Evolutionary conservation across 1,140 invertebrate species (phyloP).

Genomic region (Araneus ventricosus): DNA sequence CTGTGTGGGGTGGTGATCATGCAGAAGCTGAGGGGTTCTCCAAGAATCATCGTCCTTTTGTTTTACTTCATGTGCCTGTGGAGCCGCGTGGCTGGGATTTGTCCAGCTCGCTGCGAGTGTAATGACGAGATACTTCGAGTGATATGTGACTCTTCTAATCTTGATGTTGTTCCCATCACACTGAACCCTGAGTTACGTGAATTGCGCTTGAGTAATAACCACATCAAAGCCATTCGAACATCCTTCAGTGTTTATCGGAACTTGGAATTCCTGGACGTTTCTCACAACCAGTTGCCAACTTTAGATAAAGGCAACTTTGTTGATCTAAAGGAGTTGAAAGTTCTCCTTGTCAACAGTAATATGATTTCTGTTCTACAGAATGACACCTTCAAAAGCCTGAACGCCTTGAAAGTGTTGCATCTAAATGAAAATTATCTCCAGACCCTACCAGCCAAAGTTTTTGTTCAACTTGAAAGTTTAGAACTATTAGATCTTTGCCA

Average conservation of each 20-base stretch:
- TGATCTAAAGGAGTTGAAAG: conserved; percentile 85
- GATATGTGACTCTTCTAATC: conserved; percentile 89
- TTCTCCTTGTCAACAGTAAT: conserved; percentile 77
- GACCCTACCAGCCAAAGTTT: conserved; percentile 87
- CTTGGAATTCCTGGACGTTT: conserved; percentile 90
- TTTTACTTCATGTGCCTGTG: conserved; percentile 71
- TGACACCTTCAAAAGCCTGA: conserved; percentile 87
- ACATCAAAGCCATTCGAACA: conserved; percentile 91
- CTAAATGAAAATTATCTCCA: conserved; percentile 90
- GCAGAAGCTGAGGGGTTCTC: conserved; percentile 64
- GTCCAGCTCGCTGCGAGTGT: conserved; percentile 89
- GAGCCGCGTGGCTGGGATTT: conserved; percentile 62
- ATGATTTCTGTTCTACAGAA: conserved; percentile 82
- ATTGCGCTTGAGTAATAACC: conserved; percentile 90
- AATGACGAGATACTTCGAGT: conserved; percentile 94
- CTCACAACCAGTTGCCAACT: conserved; percentile 89
- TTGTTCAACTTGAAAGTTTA: conserved; percentile 87
- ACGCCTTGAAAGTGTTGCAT: conserved; percentile 86
- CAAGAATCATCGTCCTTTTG: conserved; percentile 63
- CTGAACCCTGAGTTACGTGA: conserved; percentile 92
- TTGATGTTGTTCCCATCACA: conserved; percentile 94
- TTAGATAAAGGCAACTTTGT: conserved; percentile 87
- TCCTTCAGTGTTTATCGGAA: conserved; percentile 93
- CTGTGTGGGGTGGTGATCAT: background rate
- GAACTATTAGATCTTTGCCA: conserved; percentile 92